phyloP scores from a whole-genome alignment of 2,888 invertebrate genomes.

The Chaetoderma sp. region DNA sequence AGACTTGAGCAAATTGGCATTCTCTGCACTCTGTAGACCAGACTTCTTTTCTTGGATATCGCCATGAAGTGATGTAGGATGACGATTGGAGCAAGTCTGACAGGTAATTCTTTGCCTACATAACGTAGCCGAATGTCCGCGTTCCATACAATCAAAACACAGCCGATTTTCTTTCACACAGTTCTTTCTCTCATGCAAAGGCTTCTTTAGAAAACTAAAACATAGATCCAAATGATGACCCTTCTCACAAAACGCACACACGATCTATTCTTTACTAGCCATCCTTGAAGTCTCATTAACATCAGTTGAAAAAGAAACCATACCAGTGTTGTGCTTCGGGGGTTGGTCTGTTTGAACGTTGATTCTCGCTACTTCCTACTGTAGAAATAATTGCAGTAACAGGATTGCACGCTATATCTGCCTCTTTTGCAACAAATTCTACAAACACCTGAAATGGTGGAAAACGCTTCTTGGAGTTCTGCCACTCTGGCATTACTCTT shows the following conservation, averaged over 20 bases:
- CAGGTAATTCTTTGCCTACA: slow-evolving; percentile 21
- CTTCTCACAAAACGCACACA: slow-evolving; percentile 5
- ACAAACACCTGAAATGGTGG: slow-evolving; percentile 7
- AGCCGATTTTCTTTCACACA: slow-evolving; percentile 13
- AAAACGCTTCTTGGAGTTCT: background rate
- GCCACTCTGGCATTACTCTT: slow-evolving; percentile 11
- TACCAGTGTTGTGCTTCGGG: no score
- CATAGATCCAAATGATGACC: slow-evolving; percentile 10
- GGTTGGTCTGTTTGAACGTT: no score
- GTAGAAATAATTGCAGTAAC: no score
- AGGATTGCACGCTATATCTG: slow-evolving; percentile 7
- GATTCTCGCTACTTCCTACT: no score
- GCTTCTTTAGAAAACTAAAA: background rate
- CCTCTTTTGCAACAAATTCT: slow-evolving; percentile 8
- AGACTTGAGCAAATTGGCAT: background rate
- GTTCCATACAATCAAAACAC: slow-evolving; percentile 28
- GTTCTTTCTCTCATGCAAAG: slow-evolving; percentile 5
- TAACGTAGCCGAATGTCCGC: slow-evolving; percentile 24
- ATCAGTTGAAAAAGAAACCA: no score
- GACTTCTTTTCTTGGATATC: no score
- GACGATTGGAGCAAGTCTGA: slow-evolving; percentile 10
- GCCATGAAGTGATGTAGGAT: slow-evolving; percentile 25
- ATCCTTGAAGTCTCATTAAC: no score
- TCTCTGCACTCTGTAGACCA: no score
- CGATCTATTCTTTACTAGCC: background rate